Base-by-base conservation (phyloP, 1,140 invertebrate genomes). In the Globodera ellingtonae region DNA sequence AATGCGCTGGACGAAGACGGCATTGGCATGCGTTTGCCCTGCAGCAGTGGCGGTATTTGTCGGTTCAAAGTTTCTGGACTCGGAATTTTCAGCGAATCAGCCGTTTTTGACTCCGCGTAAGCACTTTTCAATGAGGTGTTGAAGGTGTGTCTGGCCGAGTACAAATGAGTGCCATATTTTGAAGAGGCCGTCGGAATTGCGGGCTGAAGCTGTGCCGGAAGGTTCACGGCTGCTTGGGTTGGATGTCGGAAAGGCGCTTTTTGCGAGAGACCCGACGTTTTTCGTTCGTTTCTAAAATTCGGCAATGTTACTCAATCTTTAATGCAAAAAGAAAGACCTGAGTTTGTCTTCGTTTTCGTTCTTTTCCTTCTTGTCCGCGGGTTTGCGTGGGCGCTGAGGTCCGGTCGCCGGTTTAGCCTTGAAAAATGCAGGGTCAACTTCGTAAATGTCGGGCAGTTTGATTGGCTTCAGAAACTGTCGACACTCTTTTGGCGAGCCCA, bases 361-460 rank as follows among this genome's bases (percentile, higher is more conserved):
- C 3, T 10, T 70, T 35, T 18, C 3, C 52, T 75, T 80, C 35
- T 80, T 80, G 24, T 66, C 62, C 13, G 52, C n/a, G 3, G 79
- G 8, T 10, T 67, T 77, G 35, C 72, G 62, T 46, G 44, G 35
- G 6, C 35, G 47, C 6, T 52, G 46, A 3, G 79, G 48, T 4
- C 80, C 71, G n/a, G 50, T 78, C 15, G 56, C 6, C 18, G 79
- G 78, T 21, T 66, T 79, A n/a, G 48, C 52, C 72, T 81, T 82
- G 44, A 84, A 52, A 56, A 67, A 81, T 59, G 24, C 75, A 18
- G 82, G 48, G 56, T 84, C 83, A 24, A 84, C 82, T 15, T 84
- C 83, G 66, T 86, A 87, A 24, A 74, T 65, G 72, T 86, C 72
- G 9, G 84, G 84, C 35, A 84, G 18, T 52, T 77, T 83, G 46